A percentile compares a stretch with the other conserved stretches of the same genome.
Conservation (phyloP, 2,888 invertebrate species). For the Hanleya hanleyi region DNA sequence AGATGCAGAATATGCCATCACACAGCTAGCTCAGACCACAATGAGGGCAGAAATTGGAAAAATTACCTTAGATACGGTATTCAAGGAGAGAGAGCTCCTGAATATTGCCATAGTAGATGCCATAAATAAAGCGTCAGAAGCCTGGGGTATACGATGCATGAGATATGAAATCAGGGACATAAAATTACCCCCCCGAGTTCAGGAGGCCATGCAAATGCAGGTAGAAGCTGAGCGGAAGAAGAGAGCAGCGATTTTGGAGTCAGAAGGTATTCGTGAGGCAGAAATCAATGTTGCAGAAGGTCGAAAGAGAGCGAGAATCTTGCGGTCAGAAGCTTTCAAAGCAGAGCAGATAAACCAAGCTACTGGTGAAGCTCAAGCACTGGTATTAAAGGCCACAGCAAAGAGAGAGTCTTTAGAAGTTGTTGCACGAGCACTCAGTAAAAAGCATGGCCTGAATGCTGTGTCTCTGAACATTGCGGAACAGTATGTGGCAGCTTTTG, state of each 20-base stretch:
- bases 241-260: conserved; percentile 96
- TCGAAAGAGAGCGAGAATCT: conserved; percentile 90
- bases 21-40: conserved; percentile 98
- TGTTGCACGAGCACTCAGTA: conserved; percentile 81
- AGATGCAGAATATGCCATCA: conserved; percentile 99
- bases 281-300: conserved; percentile 99
- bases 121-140: conserved; percentile 97
- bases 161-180: conserved; percentile 96
- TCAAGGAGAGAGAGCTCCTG: conserved; percentile 94
- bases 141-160: conserved; percentile 98
- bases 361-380: conserved; percentile 88
- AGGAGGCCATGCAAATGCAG: conserved; percentile 99
- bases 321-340: conserved; percentile 96
- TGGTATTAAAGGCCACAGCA: conserved; percentile 90
- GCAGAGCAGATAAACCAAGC: conserved; percentile 97
- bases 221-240: conserved; percentile 99
- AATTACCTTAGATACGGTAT: conserved; percentile 96
- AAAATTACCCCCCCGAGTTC: conserved; percentile 89
- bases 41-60: conserved; percentile 99
- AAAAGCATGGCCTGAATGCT: conserved; percentile 87
- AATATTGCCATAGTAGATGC: conserved; percentile 96
- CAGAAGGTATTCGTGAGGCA: conserved; percentile 84
- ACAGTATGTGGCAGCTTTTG: conserved; percentile 95
- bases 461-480: conserved; percentile 95
- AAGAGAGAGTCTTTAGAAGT: conserved; percentile 87